Conservation (phyloP, 2,797 vertebrate genomes). For the Thripadectes ignobilis region DNA sequence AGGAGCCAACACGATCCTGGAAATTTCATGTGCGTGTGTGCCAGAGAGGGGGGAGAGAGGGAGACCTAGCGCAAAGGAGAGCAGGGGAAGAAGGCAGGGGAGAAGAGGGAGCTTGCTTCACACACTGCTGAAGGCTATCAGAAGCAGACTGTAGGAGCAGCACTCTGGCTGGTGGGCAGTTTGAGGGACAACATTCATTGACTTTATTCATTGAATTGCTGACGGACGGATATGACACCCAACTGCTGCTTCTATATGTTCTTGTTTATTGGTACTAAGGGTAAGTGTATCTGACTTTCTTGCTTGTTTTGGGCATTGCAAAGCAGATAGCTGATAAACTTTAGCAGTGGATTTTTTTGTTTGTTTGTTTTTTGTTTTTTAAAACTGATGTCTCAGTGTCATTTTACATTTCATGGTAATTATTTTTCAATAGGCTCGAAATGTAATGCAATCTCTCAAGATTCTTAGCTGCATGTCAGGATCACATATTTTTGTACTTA, state of each 20-base stretch:
- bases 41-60: background rate
- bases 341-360: background rate
- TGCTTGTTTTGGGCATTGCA: background rate
- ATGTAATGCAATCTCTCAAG: background rate
- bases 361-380: too few species aligned
- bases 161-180: background rate
- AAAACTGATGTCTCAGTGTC: background rate
- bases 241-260: conserved; percentile 60
- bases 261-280: conserved; percentile 66
- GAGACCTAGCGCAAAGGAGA: background rate
- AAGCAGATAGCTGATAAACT: conserved; percentile 5
- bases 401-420: background rate
- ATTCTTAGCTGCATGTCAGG: background rate
- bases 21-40: conserved; percentile 34
- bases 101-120: conserved; percentile 18
- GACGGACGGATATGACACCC: conserved; percentile 66
- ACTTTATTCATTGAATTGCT: conserved; percentile 37
- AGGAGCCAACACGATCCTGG: background rate
- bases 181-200: conserved; percentile 25
- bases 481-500: background rate
- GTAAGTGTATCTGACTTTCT: conserved; percentile 69
- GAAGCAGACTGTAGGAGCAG: conserved; percentile 32
- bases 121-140: conserved; percentile 53
- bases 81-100: conserved; percentile 24
- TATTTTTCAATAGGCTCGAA: background rate